A percentile compares a stretch with the other conserved stretches of the same genome.
Evolutionary conservation across 2,888 invertebrate genomes (phyloP).

Genomic region (Homarus gammarus): DNA sequence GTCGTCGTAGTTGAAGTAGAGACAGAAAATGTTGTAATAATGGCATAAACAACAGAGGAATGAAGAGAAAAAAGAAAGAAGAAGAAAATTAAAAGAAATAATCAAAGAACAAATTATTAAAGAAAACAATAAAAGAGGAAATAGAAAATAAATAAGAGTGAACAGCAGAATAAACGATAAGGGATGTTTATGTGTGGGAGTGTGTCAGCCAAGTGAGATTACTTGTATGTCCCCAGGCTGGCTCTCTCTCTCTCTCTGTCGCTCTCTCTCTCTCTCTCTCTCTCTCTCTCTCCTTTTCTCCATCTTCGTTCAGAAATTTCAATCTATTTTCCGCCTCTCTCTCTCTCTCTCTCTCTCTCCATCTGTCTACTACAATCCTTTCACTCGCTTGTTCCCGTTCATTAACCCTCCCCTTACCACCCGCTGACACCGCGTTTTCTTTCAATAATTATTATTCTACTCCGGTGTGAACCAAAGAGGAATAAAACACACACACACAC

Average conservation of each 20-base stretch:
- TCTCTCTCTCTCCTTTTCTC: background rate
- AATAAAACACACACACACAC: too few relatives aligned
- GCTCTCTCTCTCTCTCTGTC: background rate
- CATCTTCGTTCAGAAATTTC: background rate
- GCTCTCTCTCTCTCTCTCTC: slow-evolving; percentile 11
- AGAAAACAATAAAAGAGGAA: background rate
- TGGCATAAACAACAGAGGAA: background rate
- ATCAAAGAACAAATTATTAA: background rate
- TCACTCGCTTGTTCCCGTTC: too few relatives aligned
- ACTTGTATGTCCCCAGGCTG: too few relatives aligned
- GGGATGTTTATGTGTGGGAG: background rate
- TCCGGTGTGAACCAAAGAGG: too few relatives aligned
- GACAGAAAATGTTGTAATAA: background rate
- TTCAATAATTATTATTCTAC: too few relatives aligned
- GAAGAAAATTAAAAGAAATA: background rate
- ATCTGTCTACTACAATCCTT: too few relatives aligned
- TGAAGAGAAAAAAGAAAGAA: background rate
- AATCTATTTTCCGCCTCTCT: background rate
- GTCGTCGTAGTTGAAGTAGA: background rate
- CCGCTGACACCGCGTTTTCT: background rate
- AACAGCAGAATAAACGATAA: background rate
- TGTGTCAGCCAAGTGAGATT: background rate
- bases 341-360: background rate
- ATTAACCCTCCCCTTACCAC: background rate
- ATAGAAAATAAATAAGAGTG: background rate